These are phyloP conservation scores for Sebastes taczanowskii DNA, from an alignment of 2,797 vertebrate genomes.

Conservation along the genomic window DNA sequence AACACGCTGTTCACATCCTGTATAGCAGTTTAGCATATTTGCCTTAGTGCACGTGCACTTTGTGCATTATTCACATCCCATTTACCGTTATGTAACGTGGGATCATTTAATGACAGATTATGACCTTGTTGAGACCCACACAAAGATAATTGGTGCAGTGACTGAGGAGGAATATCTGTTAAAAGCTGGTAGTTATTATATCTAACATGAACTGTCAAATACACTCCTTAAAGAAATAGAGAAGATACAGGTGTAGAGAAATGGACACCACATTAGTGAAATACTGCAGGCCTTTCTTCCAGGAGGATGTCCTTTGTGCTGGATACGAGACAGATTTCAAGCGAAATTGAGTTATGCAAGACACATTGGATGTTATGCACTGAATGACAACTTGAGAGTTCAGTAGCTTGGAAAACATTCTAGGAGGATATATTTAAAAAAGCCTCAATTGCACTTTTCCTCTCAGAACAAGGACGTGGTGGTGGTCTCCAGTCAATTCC, in stretches of 20 bases:
- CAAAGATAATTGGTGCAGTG: constrained; percentile 21
- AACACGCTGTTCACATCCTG: background rate
- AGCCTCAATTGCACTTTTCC: background rate
- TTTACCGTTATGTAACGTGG: background rate
- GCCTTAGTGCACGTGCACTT: background rate
- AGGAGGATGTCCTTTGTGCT: constrained; percentile 2
- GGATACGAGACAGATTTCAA: background rate
- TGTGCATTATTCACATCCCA: constrained; percentile 7
- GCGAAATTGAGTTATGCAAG: background rate
- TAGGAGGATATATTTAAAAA: background rate
- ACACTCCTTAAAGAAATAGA: background rate
- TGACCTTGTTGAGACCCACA: constrained; percentile 38
- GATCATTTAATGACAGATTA: constrained; percentile 43
- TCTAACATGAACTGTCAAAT: constrained; percentile 15
- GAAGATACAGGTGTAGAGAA: constrained; percentile 4
- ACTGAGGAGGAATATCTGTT: constrained; percentile 21
- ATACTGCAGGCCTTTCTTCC: background rate
- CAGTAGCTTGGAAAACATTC: background rate
- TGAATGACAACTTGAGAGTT: background rate
- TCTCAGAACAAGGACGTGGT: background rate
- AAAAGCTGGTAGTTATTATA: constrained; percentile 16
- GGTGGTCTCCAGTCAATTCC: background rate
- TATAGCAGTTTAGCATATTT: background rate
- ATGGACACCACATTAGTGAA: background rate
- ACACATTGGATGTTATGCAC: background rate